These are phyloP conservation scores for Enoplosus armatus DNA, from an alignment of 2,797 vertebrate species.

Conservation along the genomic window DNA sequence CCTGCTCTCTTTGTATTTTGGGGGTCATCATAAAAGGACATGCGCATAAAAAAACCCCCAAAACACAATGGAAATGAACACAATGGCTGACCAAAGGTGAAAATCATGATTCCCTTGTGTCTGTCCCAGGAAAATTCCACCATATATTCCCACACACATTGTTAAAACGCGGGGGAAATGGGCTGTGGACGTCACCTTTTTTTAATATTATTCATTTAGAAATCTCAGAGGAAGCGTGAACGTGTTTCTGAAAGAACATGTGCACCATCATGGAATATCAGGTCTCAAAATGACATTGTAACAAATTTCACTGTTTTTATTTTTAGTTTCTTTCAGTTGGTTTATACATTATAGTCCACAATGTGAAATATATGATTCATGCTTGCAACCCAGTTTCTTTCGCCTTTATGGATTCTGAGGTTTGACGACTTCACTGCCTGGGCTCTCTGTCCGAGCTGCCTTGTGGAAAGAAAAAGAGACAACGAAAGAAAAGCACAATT, in stretches of 20 bases:
- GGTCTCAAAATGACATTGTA: neutral
- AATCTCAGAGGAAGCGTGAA: neutral
- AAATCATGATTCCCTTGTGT: slow-evolving; percentile 72
- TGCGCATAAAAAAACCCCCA: slow-evolving; percentile 74
- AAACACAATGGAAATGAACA: slow-evolving; percentile 84
- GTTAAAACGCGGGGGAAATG: slow-evolving; percentile 46
- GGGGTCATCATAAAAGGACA: slow-evolving; percentile 77
- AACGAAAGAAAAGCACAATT: slow-evolving; percentile 35
- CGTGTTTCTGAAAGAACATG: slow-evolving; percentile 2
- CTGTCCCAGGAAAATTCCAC: slow-evolving; percentile 57
- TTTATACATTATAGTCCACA: neutral
- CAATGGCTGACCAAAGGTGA: slow-evolving; percentile 79
- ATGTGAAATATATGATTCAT: neutral
- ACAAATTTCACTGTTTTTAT: no score
- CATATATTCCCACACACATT: slow-evolving; percentile 71
- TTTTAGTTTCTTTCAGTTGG: neutral
- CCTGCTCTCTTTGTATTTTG: slow-evolving; percentile 78
- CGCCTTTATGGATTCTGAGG: neutral
- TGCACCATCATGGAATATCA: neutral
- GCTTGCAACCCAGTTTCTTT: neutral
- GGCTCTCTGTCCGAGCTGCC: slow-evolving; percentile 12
- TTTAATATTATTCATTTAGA: neutral
- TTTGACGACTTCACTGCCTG: neutral
- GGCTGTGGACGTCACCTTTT: neutral
- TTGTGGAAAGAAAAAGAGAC: slow-evolving; percentile 34